Evolutionary conservation across 2,113 vertebrate genomes (phyloP).

Genomic region (Anoura caudifer): DNA sequence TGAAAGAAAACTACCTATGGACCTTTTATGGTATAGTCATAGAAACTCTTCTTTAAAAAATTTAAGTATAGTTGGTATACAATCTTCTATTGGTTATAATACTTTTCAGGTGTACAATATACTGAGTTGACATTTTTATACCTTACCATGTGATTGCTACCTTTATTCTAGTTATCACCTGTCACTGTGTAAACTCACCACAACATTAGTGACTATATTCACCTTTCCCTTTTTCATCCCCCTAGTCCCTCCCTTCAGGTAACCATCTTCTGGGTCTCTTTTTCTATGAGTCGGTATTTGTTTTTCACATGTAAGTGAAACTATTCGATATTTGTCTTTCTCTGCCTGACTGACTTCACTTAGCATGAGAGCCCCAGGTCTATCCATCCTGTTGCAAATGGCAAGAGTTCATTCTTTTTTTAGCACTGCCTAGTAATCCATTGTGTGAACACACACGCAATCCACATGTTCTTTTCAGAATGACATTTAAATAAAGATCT

Average conservation of each 20-base stretch:
- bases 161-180: neutral
- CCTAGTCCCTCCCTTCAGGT: neutral
- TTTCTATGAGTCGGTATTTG: neutral
- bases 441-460: neutral
- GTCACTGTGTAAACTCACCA: neutral
- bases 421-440: neutral
- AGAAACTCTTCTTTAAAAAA: neutral
- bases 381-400: neutral
- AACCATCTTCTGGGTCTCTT: neutral
- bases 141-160: neutral
- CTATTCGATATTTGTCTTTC: neutral
- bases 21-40: neutral
- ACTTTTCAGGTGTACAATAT: neutral
- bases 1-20: neutral
- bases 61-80: neutral
- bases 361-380: neutral
- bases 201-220: neutral
- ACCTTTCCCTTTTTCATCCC: neutral
- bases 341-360: neutral
- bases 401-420: neutral
- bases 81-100: neutral
- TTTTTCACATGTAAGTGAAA: neutral
- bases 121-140: neutral
- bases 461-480: neutral
- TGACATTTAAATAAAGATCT: neutral